Conservation (phyloP, 2,888 invertebrate genomes). For the Eudasyphora cyanicolor region DNA sequence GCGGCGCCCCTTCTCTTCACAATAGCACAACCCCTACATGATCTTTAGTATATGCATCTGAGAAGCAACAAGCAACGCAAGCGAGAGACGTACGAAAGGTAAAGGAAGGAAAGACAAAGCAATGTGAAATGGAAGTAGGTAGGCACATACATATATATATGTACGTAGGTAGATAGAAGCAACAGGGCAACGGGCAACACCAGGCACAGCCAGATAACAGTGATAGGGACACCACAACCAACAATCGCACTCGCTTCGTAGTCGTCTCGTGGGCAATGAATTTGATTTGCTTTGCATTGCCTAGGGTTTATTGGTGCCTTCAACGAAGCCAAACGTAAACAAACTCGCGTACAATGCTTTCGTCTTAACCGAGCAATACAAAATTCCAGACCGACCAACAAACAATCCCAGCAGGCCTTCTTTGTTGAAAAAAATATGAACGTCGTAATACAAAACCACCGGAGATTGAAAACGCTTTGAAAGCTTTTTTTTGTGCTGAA, state of each 20-base stretch:
- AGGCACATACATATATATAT: too few species aligned
- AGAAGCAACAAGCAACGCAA: background rate
- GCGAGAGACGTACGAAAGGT: background rate
- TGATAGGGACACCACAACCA: background rate
- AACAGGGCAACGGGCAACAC: too few species aligned
- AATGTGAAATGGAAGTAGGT: background rate
- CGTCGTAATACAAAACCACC: background rate
- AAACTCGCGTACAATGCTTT: background rate
- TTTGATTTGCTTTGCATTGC: background rate
- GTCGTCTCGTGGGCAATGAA: background rate
- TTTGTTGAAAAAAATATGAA: background rate
- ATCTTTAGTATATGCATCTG: background rate
- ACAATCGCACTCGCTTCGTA: too few species aligned
- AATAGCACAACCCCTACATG: background rate
- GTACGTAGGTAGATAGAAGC: background rate
- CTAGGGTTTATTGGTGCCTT: background rate
- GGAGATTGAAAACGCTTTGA: constrained; percentile 52
- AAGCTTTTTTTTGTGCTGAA: constrained; percentile 52
- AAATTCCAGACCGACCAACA: background rate
- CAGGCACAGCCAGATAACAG: background rate
- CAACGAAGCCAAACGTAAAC: too few species aligned
- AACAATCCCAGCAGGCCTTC: background rate
- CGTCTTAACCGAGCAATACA: background rate
- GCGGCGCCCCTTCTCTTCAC: background rate
- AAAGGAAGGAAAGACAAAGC: background rate